phyloP scores from a whole-genome alignment of 2,113 vertebrate species.

The Clarias batrachus region DNA sequence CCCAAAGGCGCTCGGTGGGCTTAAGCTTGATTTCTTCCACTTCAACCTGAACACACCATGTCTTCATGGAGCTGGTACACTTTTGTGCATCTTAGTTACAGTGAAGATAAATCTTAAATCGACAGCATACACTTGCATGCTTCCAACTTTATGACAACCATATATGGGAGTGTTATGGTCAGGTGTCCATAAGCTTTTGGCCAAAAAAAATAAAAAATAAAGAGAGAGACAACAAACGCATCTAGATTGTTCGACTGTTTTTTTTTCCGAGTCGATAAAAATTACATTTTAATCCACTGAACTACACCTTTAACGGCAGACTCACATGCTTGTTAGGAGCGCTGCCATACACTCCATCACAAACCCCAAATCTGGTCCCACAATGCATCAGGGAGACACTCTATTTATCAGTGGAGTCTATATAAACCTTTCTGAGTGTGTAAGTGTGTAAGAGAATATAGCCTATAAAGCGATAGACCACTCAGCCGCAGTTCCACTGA shows the following conservation, averaged over 20 bases:
- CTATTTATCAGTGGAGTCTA: conserved; percentile 48
- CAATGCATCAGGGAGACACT: conserved; percentile 47
- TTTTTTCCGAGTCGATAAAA: background rate
- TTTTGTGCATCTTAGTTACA: background rate
- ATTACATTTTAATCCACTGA: background rate
- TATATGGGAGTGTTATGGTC: background rate
- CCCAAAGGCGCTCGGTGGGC: background rate
- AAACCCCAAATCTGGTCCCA: conserved; percentile 48
- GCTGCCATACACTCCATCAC: conserved; percentile 29
- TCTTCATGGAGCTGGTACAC: background rate
- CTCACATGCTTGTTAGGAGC: background rate
- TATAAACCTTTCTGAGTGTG: conserved; percentile 50
- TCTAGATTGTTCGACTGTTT: background rate
- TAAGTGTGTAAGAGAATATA: conserved; percentile 48
- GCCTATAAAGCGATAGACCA: conserved; percentile 50
- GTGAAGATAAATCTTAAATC: background rate
- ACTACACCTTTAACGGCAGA: background rate
- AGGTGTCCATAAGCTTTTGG: background rate
- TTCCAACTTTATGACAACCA: background rate
- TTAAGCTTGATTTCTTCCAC: background rate
- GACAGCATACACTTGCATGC: background rate
- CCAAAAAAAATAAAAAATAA: too few relatives aligned
- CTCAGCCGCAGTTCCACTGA: conserved; percentile 33
- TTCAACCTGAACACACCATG: background rate
- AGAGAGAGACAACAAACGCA: background rate